Percentiles rank a stretch among this genome's conserved stretches.
These are phyloP conservation scores for Synergus itoensis DNA, from an alignment of 2,888 invertebrate genomes.

Conservation along the genomic window DNA sequence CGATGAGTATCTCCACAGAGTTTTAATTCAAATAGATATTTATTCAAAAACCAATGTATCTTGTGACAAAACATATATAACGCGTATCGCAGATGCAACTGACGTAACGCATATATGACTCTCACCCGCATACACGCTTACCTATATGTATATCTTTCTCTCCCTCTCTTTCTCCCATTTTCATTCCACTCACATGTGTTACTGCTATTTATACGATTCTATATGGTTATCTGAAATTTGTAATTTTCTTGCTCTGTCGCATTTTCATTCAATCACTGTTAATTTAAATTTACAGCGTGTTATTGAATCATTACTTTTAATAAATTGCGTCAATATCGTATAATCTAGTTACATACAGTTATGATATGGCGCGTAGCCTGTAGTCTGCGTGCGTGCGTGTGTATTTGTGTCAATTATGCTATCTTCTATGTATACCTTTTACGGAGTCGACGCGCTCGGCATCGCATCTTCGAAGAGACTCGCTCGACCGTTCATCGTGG, in stretches of 20 bases:
- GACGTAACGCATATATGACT: slow-evolving; percentile 63
- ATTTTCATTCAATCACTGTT: slow-evolving; percentile 26
- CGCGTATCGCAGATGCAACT: slow-evolving; percentile 67
- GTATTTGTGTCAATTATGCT: slow-evolving; percentile 36
- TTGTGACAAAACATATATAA: slow-evolving; percentile 74
- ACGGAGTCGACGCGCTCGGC: slow-evolving; percentile 14
- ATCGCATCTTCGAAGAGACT: slow-evolving; percentile 25
- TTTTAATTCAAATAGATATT: slow-evolving; percentile 73
- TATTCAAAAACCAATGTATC: slow-evolving; percentile 75
- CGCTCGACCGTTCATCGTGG: slow-evolving; percentile 23
- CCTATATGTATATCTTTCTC: slow-evolving; percentile 50
- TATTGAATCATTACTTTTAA: slow-evolving; percentile 21
- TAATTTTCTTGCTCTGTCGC: slow-evolving; percentile 36
- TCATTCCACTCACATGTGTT: slow-evolving; percentile 50
- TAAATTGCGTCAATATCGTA: slow-evolving; percentile 26
- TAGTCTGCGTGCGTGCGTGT: slow-evolving; percentile 44
- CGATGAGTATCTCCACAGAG: neutral
- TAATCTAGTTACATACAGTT: slow-evolving; percentile 45
- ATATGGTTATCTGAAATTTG: slow-evolving; percentile 45
- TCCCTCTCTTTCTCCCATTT: slow-evolving; percentile 46
- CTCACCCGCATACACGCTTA: slow-evolving; percentile 65
- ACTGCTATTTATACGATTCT: slow-evolving; percentile 52
- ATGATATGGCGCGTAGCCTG: slow-evolving; percentile 47
- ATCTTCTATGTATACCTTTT: slow-evolving; percentile 27
- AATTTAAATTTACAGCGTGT: slow-evolving; percentile 25